Evolutionary conservation across 2,888 invertebrate genomes (phyloP), one percentile per base, ranked within the genome.

Genomic region (Cheilosia soror): DNA sequence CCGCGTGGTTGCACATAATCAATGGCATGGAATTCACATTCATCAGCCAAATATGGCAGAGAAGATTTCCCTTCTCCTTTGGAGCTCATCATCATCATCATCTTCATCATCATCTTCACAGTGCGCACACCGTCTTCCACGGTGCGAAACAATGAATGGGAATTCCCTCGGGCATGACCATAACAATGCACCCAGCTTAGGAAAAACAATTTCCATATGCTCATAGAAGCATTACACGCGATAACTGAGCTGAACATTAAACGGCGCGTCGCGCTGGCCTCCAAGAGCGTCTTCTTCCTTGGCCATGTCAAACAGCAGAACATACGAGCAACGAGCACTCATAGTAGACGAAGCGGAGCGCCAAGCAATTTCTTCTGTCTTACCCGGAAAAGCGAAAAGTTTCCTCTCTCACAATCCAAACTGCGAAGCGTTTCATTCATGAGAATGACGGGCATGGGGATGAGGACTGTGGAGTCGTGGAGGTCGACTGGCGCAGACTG

Each of bases 91-190:
- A 55, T 44, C 44, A 27, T 20, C 53, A 5, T 44, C 33, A 15
- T 47, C 5, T 7, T 60, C 63, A 58, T 29, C 73, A 55, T 42
- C 33, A 25, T 29, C 53, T 3, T 53, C 37, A 15, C 5, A 11
- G 15, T 13, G 42, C 58, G 31, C 44, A 42, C 31, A 31, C 27
- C 60, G n/a, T 63, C 47, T 63, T 49, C 65, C 13, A 42, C 58
- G n/a, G 29, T 42, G 73, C 84, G 66, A 84, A 84, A 76, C 80
- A 80, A 85, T 85, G 84, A 85, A 85, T 85, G 84, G 80, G 71
- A 85, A 80, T 71, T 71, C 49, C 84, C 65, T 80, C 71, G 66
- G 57, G 80, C 84, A 66, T 80, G 69, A 76, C 84, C 69, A 71
- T 47, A 80, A 85, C 84, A 85, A 85, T 85, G 84, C 57, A 49